These are phyloP conservation scores for Pelobates fuscus DNA, from an alignment of 2,113 vertebrate genomes.

Conservation along the genomic window DNA sequence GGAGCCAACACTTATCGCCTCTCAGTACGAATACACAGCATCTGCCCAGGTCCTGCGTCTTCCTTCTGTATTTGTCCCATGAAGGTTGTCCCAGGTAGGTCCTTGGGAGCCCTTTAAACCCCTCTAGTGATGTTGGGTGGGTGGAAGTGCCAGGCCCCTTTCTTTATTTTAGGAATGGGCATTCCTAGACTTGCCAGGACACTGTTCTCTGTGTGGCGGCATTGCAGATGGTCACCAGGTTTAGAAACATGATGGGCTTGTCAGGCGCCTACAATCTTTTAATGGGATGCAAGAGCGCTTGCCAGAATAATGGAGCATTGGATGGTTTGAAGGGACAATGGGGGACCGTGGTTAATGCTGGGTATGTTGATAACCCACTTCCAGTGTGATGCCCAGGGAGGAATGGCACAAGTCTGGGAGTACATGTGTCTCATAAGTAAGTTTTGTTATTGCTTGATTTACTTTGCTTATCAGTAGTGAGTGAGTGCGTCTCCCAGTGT, in stretches of 20 bases:
- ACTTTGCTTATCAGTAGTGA: too few species aligned
- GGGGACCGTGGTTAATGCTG: too few species aligned
- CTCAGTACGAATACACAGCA: not conserved
- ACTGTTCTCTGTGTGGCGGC: not conserved
- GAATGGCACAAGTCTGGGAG: not conserved
- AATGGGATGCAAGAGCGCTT: not conserved
- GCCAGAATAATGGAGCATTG: not conserved
- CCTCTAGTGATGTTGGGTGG: not conserved
- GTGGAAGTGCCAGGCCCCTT: not conserved
- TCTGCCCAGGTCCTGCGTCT: not conserved
- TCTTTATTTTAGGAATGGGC: slow-evolving; percentile 23
- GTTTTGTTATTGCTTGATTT: not conserved
- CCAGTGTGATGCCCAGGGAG: too few species aligned
- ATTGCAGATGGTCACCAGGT: not conserved
- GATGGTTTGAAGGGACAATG: not conserved
- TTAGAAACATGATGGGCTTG: not conserved
- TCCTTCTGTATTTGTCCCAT: not conserved
- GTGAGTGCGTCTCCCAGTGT: too few species aligned
- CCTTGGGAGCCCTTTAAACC: not conserved
- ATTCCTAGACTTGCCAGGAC: slow-evolving; percentile 9
- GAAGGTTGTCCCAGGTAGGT: slow-evolving; percentile 42
- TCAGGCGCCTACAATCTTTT: slow-evolving; percentile 3
- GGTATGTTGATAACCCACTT: too few species aligned
- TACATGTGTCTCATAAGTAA: not conserved
- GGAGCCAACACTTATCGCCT: not conserved